Evolutionary conservation across 2,797 vertebrate genomes (phyloP).

Genomic region (Cynopterus sphinx): DNA sequence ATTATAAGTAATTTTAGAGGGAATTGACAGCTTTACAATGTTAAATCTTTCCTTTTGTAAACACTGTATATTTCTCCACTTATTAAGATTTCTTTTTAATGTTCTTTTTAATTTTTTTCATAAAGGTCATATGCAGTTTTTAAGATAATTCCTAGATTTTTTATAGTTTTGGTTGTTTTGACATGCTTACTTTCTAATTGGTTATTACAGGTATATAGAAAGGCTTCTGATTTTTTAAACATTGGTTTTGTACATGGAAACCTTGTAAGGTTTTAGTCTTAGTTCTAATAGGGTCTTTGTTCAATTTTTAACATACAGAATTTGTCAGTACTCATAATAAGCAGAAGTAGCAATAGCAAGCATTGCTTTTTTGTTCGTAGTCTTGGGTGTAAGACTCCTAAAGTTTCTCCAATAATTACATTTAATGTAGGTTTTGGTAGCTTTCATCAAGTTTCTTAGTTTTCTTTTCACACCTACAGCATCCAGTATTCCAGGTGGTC

Average conservation of each 20-base stretch:
- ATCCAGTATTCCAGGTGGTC: no score
- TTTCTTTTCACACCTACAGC: neutral
- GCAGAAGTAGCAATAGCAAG: neutral
- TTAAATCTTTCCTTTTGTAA: neutral
- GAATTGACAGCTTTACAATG: neutral
- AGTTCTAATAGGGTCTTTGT: neutral
- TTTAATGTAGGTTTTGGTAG: neutral
- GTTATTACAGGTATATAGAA: neutral
- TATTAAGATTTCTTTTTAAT: neutral
- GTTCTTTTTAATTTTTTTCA: neutral
- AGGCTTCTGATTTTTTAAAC: neutral
- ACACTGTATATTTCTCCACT: neutral
- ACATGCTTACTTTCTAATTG: neutral
- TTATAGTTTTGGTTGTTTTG: neutral
- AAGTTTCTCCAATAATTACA: neutral
- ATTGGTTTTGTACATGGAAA: neutral
- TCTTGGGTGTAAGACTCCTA: neutral
- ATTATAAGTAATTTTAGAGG: neutral
- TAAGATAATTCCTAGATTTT: neutral
- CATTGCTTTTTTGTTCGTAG: neutral
- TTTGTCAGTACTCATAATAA: neutral
- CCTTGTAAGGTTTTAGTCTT: neutral
- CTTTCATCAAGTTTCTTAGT: neutral
- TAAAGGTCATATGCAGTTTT: neutral
- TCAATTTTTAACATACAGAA: neutral